Evolutionary conservation across 2,797 vertebrate species (phyloP), one percentile per base, ranked within the genome.

Genomic region (Neostethus bicornis): DNA sequence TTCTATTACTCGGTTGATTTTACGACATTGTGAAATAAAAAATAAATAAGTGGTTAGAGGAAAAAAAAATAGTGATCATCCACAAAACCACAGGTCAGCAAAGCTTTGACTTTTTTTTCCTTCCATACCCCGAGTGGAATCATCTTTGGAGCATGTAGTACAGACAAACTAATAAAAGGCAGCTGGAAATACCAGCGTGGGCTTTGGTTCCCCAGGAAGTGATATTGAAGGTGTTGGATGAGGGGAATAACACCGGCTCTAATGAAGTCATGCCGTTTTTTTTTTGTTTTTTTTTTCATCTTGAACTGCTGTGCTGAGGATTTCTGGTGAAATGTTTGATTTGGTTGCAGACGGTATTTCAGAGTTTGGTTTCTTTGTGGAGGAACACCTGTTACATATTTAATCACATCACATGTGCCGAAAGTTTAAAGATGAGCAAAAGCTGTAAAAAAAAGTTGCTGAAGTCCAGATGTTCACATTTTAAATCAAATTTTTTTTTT

Each of bases 141-240:
- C 43, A 31, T 23, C 59, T 37, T 24, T 23, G 1, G 39, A 59
- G 44, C 70, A 41, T 16, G 31, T 25, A 26, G 16, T 17, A 62
- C 41, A 34, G 42, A 35, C 43, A 67, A 71, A 75, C 68, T 66
- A 75, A 82, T 80, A 73, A 71, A 61, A 51, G 13, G 14, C 50
- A 29, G 45, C 54, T 13, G 47, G 56, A 81, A 81, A 78, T 70
- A 79, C 59, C 80, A 77, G 51, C 5, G 48, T 19, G 43, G 62
- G 73, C 48, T 84, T 79, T 75, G 49, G 47, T 66, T 16, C 23
- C 34, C 32, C 59, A 37, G 65, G 46, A 57, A 10, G 26, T 42
- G 31, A 58, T 77, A 73, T 51, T 75, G 57, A 61, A 68, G 53
- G 32, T 16, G 0, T 51, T 60, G 48, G 55, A 58, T 1, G 38